A percentile compares a stretch with the other conserved stretches of the same genome.
Conservation (phyloP, 2,797 vertebrate genomes). For the Sparidentex hasta region DNA sequence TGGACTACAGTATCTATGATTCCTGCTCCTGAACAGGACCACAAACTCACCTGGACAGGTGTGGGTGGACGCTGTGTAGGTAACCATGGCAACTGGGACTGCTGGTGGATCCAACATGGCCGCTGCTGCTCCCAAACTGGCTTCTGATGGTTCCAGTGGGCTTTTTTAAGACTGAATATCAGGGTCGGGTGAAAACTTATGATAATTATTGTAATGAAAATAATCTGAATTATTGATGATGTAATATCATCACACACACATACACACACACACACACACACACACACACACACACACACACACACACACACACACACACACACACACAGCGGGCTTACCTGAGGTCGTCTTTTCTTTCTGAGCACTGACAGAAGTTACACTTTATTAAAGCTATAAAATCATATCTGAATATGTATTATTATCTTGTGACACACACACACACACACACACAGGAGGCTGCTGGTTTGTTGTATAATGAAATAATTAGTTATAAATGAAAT, state of each 20-base stretch:
- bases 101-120: constrained; percentile 23
- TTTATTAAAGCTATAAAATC: neutral
- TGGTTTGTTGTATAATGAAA: constrained; percentile 54
- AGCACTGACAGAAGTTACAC: constrained; percentile 33
- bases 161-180: constrained; percentile 40
- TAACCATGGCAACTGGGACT: constrained; percentile 25
- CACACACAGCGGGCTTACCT: constrained; percentile 9
- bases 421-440: constrained; percentile 3
- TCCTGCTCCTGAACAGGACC: constrained; percentile 16
- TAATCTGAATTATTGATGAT: constrained; percentile 40
- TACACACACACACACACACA: constrained; percentile 16
- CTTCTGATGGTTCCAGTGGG: constrained; percentile 19
- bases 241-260: constrained; percentile 18
- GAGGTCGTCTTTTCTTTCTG: constrained; percentile 21
- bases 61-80: neutral
- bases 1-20: constrained; percentile 39
- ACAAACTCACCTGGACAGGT: neutral
- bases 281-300: constrained; percentile 7
- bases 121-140: constrained; percentile 10
- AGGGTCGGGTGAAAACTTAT: constrained; percentile 60
- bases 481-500: constrained; percentile 60
- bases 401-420: constrained; percentile 42
- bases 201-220: constrained; percentile 33
- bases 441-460: constrained; percentile 7
- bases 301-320: no score